A percentile compares a stretch with the other conserved stretches of the same genome.
Evolutionary conservation across 2,113 vertebrate genomes (phyloP).

Genomic region (Microcebus lehilahytsara): DNA sequence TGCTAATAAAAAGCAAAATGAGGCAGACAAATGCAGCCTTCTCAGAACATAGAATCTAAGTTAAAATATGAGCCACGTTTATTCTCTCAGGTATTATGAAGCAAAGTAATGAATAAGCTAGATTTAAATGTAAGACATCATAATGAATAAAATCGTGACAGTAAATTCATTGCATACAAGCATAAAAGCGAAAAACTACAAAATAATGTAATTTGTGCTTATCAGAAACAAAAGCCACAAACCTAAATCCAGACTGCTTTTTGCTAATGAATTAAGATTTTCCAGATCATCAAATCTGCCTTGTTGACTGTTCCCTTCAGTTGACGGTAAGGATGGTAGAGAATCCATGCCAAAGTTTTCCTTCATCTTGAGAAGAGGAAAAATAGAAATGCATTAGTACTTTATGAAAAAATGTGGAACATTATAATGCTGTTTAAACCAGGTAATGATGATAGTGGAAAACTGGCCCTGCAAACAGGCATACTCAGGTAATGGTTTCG

Average conservation of each 20-base stretch:
- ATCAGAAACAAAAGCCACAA: conserved; percentile 65
- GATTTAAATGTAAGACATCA: neutral
- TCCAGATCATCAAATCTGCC: conserved; percentile 68
- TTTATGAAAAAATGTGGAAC: neutral
- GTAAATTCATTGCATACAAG: neutral
- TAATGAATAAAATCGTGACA: neutral
- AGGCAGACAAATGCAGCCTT: neutral
- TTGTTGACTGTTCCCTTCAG: conserved; percentile 58
- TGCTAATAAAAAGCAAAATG: conserved; percentile 9
- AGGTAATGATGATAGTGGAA: neutral
- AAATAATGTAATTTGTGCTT: neutral
- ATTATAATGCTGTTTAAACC: neutral
- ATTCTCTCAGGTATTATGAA: neutral
- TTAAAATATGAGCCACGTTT: neutral
- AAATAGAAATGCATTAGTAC: conserved; percentile 55
- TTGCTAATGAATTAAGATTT: conserved; percentile 54
- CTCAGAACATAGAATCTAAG: neutral
- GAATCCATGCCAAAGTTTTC: conserved; percentile 69
- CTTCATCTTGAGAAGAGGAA: conserved; percentile 75
- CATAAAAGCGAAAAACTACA: neutral
- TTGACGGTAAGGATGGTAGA: neutral
- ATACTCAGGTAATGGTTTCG: neutral
- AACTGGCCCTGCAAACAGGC: neutral
- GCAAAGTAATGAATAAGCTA: neutral
- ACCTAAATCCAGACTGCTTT: conserved; percentile 76